Conservation (phyloP, 2,797 vertebrate genomes). For the Cyprinodon diabolis region DNA sequence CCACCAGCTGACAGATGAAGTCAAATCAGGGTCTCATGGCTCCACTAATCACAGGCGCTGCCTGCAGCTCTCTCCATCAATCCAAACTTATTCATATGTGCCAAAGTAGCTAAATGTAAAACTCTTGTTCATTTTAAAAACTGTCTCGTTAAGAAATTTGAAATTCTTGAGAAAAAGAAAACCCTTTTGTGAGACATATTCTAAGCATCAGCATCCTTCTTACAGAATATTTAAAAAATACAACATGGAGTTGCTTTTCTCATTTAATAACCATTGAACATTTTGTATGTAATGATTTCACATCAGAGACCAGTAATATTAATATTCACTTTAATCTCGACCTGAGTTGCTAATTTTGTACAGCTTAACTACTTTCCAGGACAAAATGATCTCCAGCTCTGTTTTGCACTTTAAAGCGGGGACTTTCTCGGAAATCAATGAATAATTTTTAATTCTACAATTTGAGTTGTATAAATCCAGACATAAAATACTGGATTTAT, state of each 20-base stretch:
- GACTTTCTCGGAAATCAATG: not conserved
- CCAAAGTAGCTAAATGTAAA: slow-evolving; percentile 4
- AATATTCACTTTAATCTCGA: slow-evolving; percentile 57
- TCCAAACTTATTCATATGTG: slow-evolving; percentile 3
- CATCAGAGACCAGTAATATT: slow-evolving; percentile 35
- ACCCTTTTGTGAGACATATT: slow-evolving; percentile 1
- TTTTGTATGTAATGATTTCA: slow-evolving; percentile 40
- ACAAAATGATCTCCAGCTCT: slow-evolving; percentile 19
- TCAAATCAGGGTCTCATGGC: not conserved
- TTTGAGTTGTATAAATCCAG: slow-evolving; percentile 7
- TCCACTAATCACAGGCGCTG: not conserved
- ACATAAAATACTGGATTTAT: slow-evolving; percentile 8
- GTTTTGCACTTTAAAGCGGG: slow-evolving; percentile 1
- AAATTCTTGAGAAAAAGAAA: slow-evolving; percentile 2
- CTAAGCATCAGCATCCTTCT: not conserved
- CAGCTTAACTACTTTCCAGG: slow-evolving; percentile 25
- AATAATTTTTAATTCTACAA: not conserved
- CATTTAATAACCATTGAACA: slow-evolving; percentile 19
- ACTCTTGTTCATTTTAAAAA: slow-evolving; percentile 11
- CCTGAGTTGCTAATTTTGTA: slow-evolving; percentile 25
- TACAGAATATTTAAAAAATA: not conserved
- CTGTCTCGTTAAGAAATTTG: not conserved
- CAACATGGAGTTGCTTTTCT: slow-evolving; percentile 6
- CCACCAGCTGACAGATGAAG: slow-evolving; percentile 6
- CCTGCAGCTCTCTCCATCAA: not conserved